Percentiles rank a stretch among this genome's conserved stretches.
These are phyloP conservation scores for Tetragonula carbonaria DNA, from an alignment of 2,888 invertebrate genomes.

Conservation along the genomic window DNA sequence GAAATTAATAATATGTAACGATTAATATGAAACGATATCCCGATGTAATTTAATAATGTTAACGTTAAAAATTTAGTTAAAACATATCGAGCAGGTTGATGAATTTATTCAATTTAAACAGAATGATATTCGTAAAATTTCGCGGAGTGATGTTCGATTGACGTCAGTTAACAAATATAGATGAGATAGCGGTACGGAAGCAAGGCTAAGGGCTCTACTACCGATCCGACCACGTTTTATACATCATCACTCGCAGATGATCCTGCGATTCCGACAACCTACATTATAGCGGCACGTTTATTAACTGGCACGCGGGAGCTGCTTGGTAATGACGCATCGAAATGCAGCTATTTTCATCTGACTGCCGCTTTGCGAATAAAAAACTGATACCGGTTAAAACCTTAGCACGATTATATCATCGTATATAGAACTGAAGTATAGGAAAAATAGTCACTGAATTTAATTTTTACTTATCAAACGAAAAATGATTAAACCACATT, in stretches of 20 bases:
- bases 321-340: slow-evolving; percentile 70
- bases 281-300: slow-evolving; percentile 65
- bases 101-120: not conserved
- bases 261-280: slow-evolving; percentile 55
- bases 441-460: slow-evolving; percentile 23
- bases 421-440: slow-evolving; percentile 5
- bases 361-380: slow-evolving; percentile 56
- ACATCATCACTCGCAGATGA: slow-evolving; percentile 53
- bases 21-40: no score
- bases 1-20: no score
- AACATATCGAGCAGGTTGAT: not conserved
- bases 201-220: slow-evolving; percentile 61
- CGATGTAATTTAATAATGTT: not conserved
- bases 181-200: slow-evolving; percentile 73
- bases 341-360: slow-evolving; percentile 69
- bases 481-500: not conserved
- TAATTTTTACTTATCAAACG: not conserved
- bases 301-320: slow-evolving; percentile 40
- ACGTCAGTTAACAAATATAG: slow-evolving; percentile 62
- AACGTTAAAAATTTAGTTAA: not conserved
- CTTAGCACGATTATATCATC: slow-evolving; percentile 6
- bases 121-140: not conserved
- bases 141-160: slow-evolving; percentile 32
- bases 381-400: slow-evolving; percentile 52
- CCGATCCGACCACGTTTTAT: slow-evolving; percentile 60